Evolutionary conservation across 2,113 vertebrate genomes (phyloP), one percentile per base, ranked within the genome.

Genomic region (Cottus gobio): DNA sequence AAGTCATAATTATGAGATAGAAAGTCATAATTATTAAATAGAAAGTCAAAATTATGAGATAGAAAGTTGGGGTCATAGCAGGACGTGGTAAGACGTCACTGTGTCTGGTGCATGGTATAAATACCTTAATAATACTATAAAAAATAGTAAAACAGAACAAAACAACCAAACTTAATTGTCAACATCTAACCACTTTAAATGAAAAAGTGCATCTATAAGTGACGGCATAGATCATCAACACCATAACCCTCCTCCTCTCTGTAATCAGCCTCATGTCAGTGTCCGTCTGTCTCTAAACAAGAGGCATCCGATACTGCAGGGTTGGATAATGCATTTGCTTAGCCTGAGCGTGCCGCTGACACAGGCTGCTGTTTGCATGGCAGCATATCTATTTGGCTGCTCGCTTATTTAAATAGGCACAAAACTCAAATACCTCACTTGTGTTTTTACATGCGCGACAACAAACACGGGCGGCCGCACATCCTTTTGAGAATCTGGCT

Each of bases 241-340:
- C n/a, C 57, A 71, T 10, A 13, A 18, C 3, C 3, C 36, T 74
- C 12, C 75, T 69, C 77, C 4, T 63, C 3, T 42, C 12, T 42
- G 2, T 63, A 36, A 36, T 61, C 31, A 39, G 52, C 31, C n/a
- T 56, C 6, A 34, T 42, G 57, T 39, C 31, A 24, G 31, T 1
- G 61, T 52, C 44, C 8, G 3, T 70, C 77, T 36, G 15, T 24
- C 44, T 60, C 8, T 36, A 36, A 34, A 71, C 2, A 44, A 78
- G 4, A 76, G 66, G n/a, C 75, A 80, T 68, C 65, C 60, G 81
- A 79, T 28, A 57, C 79, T 57, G 71, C 62, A n/a, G 26, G 22
- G 80, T 92, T 90, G 71, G 66, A 86, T 91, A 86, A 90, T 28
- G 16, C 28, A 90, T 93, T 93, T 93, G 90, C 88, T 84, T 92